Conservation (phyloP, 1,140 invertebrate species). For the Scaptomyza pallida region DNA sequence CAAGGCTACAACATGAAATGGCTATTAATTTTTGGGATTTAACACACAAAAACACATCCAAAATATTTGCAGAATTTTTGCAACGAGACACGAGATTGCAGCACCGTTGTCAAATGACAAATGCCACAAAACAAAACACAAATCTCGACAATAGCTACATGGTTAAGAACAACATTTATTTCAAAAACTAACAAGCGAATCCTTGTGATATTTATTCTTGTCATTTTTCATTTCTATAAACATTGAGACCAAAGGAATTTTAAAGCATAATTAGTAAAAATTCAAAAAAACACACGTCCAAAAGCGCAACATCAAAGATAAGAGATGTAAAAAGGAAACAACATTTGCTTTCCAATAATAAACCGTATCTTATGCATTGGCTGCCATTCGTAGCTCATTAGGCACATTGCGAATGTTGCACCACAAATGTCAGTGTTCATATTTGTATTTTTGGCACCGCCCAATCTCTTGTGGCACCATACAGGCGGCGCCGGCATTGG, state of each 20-base stretch:
- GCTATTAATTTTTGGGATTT: conserved; percentile 74
- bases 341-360: conserved; percentile 18
- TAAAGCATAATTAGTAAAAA: background rate
- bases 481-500: background rate
- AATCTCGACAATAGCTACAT: background rate
- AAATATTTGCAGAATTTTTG: conserved; percentile 33
- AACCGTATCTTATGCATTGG: conserved; percentile 23
- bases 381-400: conserved; percentile 38
- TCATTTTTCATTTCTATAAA: background rate
- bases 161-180: background rate
- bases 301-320: conserved; percentile 9
- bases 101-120: conserved; percentile 8
- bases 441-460: conserved; percentile 65
- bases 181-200: background rate
- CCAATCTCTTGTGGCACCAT: conserved; percentile 13
- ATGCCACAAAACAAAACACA: background rate
- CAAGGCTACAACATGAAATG: conserved; percentile 47
- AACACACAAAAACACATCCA: conserved; percentile 38
- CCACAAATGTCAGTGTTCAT: conserved; percentile 40
- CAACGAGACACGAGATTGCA: conserved; percentile 25
- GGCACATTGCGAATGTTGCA: conserved; percentile 14
- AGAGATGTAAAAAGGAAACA: background rate
- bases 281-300: background rate
- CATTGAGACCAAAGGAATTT: background rate
- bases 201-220: too few species aligned